Conservation (phyloP, 2,888 invertebrate species). For the Tortrix viridana region DNA sequence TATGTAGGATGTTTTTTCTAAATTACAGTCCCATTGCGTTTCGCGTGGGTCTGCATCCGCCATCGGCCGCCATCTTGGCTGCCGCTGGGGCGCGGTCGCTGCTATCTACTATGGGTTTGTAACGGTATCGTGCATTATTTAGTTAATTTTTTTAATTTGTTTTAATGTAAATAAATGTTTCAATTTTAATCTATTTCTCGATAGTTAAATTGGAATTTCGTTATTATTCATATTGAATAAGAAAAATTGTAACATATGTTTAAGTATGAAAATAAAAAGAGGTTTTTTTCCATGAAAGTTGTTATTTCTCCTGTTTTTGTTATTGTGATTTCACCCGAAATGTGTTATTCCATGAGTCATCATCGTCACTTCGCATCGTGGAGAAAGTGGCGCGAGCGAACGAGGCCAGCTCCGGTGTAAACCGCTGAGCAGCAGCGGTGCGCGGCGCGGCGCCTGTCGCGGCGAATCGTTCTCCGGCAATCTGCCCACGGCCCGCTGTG, state of each 20-base stretch:
- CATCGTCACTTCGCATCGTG: conserved; percentile 63
- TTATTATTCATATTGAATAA: conserved; percentile 83
- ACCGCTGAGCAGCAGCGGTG: conserved; percentile 52
- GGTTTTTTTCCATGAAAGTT: conserved; percentile 59
- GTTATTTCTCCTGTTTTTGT: conserved; percentile 59
- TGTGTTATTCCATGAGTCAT: conserved; percentile 83
- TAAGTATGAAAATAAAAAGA: conserved; percentile 80
- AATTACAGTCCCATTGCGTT: conserved; percentile 84
- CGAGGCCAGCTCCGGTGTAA: conserved; percentile 54
- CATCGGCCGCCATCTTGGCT: conserved; percentile 85
- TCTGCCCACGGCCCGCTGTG: conserved; percentile 51
- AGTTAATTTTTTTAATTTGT: conserved; percentile 44
- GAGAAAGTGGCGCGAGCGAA: conserved; percentile 63
- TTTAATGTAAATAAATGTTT: conserved; percentile 59
- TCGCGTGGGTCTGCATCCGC: conserved; percentile 83
- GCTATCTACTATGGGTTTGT: conserved; percentile 85
- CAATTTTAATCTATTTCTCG: conserved; percentile 67
- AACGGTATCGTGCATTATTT: conserved; percentile 82
- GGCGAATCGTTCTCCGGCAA: conserved; percentile 50
- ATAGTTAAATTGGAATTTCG: conserved; percentile 74
- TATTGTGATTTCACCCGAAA: conserved; percentile 75
- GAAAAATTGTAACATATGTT: conserved; percentile 80
- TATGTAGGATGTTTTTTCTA: conserved; percentile 82
- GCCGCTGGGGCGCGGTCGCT: conserved; percentile 83
- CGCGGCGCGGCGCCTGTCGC: conserved; percentile 47